These are phyloP conservation scores for Aphis gossypii DNA, from an alignment of 1,140 invertebrate genomes.

Conservation along the genomic window DNA sequence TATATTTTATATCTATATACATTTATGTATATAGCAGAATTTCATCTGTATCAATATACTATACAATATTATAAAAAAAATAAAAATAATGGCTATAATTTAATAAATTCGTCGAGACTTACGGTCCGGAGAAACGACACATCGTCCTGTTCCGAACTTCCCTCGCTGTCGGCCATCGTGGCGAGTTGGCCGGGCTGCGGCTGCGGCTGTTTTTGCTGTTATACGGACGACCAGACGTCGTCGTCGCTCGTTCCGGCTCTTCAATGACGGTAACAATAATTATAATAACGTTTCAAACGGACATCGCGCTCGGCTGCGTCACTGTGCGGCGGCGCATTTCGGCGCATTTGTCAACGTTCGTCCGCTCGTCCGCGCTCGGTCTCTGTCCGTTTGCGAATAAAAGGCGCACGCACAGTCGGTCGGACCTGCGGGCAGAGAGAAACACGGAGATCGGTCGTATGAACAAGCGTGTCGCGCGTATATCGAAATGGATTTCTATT, in stretches of 20 bases:
- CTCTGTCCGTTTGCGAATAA: neutral
- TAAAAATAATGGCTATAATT: neutral
- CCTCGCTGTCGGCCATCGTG: constrained; percentile 86
- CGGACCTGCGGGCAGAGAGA: neutral
- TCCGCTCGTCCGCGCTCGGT: neutral
- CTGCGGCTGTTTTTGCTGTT: neutral
- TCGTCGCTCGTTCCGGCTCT: neutral
- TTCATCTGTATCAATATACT: neutral
- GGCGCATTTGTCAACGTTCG: neutral
- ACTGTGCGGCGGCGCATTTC: neutral
- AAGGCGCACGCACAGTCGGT: neutral
- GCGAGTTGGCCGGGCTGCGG: neutral
- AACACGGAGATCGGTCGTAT: no score
- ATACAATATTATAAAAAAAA: neutral
- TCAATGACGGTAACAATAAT: neutral
- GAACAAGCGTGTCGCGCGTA: neutral
- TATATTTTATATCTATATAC: no score
- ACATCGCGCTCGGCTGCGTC: neutral
- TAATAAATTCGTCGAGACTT: constrained; percentile 66
- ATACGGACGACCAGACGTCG: neutral
- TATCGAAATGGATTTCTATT: constrained; percentile 38
- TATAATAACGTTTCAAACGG: neutral
- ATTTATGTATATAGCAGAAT: no score
- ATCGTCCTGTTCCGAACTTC: constrained; percentile 95
- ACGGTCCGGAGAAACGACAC: constrained; percentile 97